A percentile compares a stretch with the other conserved stretches of the same genome.
These are phyloP conservation scores for Malurus leucopterus DNA, from an alignment of 2,797 vertebrate genomes.

Conservation along the genomic window DNA sequence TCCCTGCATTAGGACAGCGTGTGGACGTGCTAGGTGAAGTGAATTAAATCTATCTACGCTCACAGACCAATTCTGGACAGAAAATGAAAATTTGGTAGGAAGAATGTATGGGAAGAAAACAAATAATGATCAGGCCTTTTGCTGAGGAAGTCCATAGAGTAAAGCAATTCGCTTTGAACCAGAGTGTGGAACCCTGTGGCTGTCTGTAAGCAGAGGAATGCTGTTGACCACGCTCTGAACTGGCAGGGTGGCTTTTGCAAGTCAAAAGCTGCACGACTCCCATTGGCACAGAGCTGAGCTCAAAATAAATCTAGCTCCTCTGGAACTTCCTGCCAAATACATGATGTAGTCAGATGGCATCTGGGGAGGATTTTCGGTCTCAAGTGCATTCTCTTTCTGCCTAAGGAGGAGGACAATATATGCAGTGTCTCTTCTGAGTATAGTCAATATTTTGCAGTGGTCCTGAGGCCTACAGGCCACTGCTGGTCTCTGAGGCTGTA, in stretches of 20 bases:
- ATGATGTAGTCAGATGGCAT: slow-evolving; percentile 32
- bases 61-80: fast-evolving
- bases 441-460: background rate
- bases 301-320: slow-evolving; percentile 19
- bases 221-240: background rate
- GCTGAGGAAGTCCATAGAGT: background rate
- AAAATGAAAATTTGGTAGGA: background rate
- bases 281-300: slow-evolving; percentile 15
- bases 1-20: background rate
- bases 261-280: background rate
- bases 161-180: background rate
- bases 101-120: background rate
- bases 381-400: background rate
- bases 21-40: background rate
- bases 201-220: background rate
- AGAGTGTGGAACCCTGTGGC: background rate
- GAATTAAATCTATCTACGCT: fast-evolving
- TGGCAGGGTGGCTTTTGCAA: background rate
- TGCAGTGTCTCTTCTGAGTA: background rate
- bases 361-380: background rate
- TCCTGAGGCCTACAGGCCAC: background rate
- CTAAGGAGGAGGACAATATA: background rate
- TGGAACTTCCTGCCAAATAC: slow-evolving; percentile 13
- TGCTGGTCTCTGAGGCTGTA: background rate
- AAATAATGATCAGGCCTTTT: background rate